These are phyloP conservation scores for Proctacanthus coquilletti DNA, from an alignment of 1,140 invertebrate species.

Conservation along the genomic window DNA sequence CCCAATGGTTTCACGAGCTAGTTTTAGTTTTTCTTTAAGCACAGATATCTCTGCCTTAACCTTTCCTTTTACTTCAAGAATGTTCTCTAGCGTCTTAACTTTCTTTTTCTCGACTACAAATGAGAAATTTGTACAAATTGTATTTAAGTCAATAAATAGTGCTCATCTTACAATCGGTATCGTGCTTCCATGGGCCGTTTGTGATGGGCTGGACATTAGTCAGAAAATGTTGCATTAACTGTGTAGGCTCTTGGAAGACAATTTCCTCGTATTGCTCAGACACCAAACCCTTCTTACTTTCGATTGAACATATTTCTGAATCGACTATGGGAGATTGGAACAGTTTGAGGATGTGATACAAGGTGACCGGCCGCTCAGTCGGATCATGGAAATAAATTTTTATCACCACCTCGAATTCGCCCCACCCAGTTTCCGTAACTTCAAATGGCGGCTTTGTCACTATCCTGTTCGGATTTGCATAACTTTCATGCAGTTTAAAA, in stretches of 20 bases:
- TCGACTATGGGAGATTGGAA: slow-evolving; percentile 60
- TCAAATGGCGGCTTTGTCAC: slow-evolving; percentile 92
- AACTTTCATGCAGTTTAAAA: slow-evolving; percentile 96
- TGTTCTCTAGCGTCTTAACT: slow-evolving; percentile 59
- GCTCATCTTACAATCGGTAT: slow-evolving; percentile 74
- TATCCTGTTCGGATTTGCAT: slow-evolving; percentile 85
- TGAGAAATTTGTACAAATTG: slow-evolving; percentile 4
- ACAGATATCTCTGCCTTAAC: slow-evolving; percentile 70
- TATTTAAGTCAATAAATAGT: slow-evolving; percentile 5
- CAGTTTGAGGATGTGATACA: slow-evolving; percentile 91
- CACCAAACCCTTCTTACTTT: slow-evolving; percentile 68
- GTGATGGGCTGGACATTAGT: slow-evolving; percentile 59
- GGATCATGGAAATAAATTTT: slow-evolving; percentile 97
- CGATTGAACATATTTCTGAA: slow-evolving; percentile 38
- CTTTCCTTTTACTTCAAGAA: slow-evolving; percentile 67
- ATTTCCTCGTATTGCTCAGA: slow-evolving; percentile 96
- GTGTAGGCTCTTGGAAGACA: slow-evolving; percentile 91
- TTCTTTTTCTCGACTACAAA: slow-evolving; percentile 81
- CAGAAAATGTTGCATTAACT: slow-evolving; percentile 80
- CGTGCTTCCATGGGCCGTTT: slow-evolving; percentile 61
- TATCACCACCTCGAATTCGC: slow-evolving; percentile 98
- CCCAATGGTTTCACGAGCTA: slow-evolving; percentile 77
- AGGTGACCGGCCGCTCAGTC: slow-evolving; percentile 86
- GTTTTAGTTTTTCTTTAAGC: slow-evolving; percentile 73
- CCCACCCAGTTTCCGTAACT: slow-evolving; percentile 97